These are phyloP conservation scores for Lota lota DNA, from an alignment of 2,113 vertebrate species.

Conservation along the genomic window DNA sequence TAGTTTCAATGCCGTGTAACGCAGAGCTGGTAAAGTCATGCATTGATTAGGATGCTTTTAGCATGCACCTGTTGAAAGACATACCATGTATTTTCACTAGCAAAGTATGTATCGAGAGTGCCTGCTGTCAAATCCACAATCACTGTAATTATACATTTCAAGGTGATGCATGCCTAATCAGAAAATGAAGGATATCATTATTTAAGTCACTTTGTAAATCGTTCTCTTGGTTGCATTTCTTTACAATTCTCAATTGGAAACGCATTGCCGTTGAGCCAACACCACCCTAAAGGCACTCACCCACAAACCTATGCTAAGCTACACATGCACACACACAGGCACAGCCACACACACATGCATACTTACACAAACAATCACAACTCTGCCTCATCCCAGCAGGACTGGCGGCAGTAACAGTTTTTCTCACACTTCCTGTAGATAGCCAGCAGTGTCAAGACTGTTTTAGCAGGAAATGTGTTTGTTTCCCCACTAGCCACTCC, in stretches of 20 bases:
- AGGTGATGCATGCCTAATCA: conserved; percentile 53
- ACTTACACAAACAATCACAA: neutral
- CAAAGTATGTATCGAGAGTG: conserved; percentile 49
- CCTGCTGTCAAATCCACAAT: conserved; percentile 64
- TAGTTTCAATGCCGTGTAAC: conserved; percentile 32
- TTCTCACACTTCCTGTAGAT: conserved; percentile 29
- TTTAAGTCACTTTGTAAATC: conserved; percentile 27
- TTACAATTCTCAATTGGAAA: conserved; percentile 41
- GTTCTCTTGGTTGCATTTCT: conserved; percentile 26
- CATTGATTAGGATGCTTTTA: conserved; percentile 47
- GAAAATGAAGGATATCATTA: conserved; percentile 56
- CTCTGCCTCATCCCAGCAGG: neutral
- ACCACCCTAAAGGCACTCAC: neutral
- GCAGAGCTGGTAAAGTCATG: conserved; percentile 46
- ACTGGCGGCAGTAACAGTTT: conserved; percentile 21
- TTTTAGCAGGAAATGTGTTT: conserved; percentile 49
- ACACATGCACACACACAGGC: neutral
- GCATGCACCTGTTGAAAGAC: conserved; percentile 42
- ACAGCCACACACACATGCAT: neutral
- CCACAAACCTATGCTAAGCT: neutral
- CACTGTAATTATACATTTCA: conserved; percentile 72
- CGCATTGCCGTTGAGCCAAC: conserved; percentile 16
- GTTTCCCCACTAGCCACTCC: conserved; percentile 41
- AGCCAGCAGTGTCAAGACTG: conserved; percentile 26
- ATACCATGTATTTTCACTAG: conserved; percentile 58